Evolutionary conservation across 2,113 vertebrate species (phyloP), one percentile per base, ranked within the genome.

Genomic region (Diphyllodes magnificus): DNA sequence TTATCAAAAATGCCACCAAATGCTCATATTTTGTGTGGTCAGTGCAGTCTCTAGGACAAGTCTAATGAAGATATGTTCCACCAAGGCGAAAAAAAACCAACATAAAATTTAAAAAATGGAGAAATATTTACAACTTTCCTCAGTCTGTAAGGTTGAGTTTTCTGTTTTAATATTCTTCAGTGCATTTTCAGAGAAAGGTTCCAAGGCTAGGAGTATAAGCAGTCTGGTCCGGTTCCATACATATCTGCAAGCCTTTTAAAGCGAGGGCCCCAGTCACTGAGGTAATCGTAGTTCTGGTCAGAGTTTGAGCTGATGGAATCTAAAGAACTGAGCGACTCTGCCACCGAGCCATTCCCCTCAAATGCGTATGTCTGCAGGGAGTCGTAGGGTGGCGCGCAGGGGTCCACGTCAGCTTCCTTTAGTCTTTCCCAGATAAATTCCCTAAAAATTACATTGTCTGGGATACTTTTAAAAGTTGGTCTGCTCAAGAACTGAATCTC

Each of bases 341-440:
- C 99, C 40, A 99, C 98, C 0, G 99, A 99, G 85, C 99, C 99
- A 0, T 98, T 99, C 10, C 99, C 99, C 86, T 99, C 99, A 60
- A 99, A 99, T 0, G 99, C 99, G 0, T 99, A 99, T 1, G 99
- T 99, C 98, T 99, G 99, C 97, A 99, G 92, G 33, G 99, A 99
- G 86, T 99, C 99, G 1, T 99, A 99, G 0, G 99, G 99, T 0
- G 99, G 99, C 0, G 99, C 99, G 0, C 99, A 98, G 4, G 99
- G 99, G 73, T 99, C 99, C 59, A 98, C 97, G 0, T 99, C 99
- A 1, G 99, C 99, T 64, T 99, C 99, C 63, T 99, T 99, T 88
- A 99, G 98, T 82, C 99, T 98, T 56, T 99, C 99, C 99, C 99
- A 99, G 53, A 99, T 99, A 92, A 99, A 99, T 88, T 99, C 99